Evolutionary conservation across 2,888 invertebrate species (phyloP), one percentile per base, ranked within the genome.

Genomic region (Monochamus alternatus): DNA sequence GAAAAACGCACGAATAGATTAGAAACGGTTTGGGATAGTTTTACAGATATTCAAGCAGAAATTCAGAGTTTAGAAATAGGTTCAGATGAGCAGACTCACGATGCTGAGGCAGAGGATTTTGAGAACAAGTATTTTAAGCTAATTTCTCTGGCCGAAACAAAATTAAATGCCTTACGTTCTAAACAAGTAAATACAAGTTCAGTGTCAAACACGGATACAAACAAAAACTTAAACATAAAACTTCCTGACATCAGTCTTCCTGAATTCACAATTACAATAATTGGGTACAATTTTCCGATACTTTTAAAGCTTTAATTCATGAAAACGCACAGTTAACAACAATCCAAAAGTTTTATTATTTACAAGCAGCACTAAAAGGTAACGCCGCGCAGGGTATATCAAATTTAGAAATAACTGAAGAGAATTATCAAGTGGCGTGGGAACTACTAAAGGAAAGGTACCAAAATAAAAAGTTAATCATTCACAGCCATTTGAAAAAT

Each of bases 391-490:
- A 10, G 58, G 12, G n/a, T 14, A 43, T 22, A 9, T 55, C 38
- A 51, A 58, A 58, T 58, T 30, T 58, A 58, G 58, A 58, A 58
- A 14, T 58, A 12, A 58, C 58, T 3, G 58, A 58, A 58, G 58
- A 9, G 8, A 58, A 58, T 58, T 58, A 58, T 58, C 58, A 7
- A 58, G 58, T 58, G 58, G 69, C 64, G n/a, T 75, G 75, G 75
- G 22, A 59, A 0, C 52, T 70, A 10, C 22, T 70, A 32, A 58
- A 71, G 31, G 70, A 75, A 43, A 12, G 75, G 12, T 75, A 12
- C 44, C 64, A 75, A 58, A 75, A 75, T 31, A 75, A 75, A 64
- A 44, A 64, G 10, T 10, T 74, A 3, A 74, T 74, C 7, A 63
- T 55, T 12, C 38, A 69, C 10, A 59, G 51, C 10, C 63, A 69